Evolutionary conservation across 92 coral and sea anemone genomes (phyloP), one percentile per base, ranked within the genome.

Genomic region (Plumapathes pennacea): DNA sequence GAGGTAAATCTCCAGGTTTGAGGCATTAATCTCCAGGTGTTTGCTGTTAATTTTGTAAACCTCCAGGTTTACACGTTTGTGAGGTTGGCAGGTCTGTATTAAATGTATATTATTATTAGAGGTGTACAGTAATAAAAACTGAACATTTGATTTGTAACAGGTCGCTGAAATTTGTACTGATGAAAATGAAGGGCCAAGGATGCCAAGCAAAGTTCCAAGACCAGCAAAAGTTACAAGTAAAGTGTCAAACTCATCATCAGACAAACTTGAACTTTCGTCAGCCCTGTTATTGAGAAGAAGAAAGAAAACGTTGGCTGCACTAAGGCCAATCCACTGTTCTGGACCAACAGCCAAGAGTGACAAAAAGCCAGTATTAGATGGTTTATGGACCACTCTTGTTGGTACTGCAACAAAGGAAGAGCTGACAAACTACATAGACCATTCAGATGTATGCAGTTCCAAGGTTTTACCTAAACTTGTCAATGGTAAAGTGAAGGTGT

Each of bases 381-480:
- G 72, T 25, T 31, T 67, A 57, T 67, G 76, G 83, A 57, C 55
- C 13, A 76, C 82, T 11, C 50, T 76, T 5, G 26, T 57, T n/a
- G 51, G 74, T 34, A 37, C 77, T 6, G 65, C 69, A 37, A 41
- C 74, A 34, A 78, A 62, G 54, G 28, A 57, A 15, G 72, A 69
- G 10, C 39, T 69, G 58, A 33, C 63, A 13, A 68, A 28, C 18
- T 69, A 69, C 43, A 57, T 77, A 25, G 36, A 11, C 17, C 53
- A 59, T 12, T 69, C 84, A 41, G 47, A 42, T 32, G 40, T 32
- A 13, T 69, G 85, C 38, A 59, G 24, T 40, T 45, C 48, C 1
- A 52, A 49, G 18, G 27, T 78, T 32, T 21, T 78, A 20, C 85
- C 85, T 39, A 9, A 37, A 57, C 67, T 67, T 58, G 32, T 67